Evolutionary conservation across 2,797 vertebrate species (phyloP).

Genomic region (Peromyscus aztecus): DNA sequence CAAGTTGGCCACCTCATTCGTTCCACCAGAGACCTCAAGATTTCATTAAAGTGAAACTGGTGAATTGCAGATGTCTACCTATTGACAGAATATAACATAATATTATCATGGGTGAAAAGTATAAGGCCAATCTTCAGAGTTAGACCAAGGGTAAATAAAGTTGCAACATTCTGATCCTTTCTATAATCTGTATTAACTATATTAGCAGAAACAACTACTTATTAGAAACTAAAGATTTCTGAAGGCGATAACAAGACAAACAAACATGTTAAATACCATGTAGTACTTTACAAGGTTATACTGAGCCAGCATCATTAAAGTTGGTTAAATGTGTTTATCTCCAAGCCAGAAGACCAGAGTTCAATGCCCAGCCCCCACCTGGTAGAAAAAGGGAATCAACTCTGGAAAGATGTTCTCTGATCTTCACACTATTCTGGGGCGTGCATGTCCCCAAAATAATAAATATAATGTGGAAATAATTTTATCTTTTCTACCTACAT

Average conservation of each 20-base stretch:
- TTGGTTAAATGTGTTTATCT: not conserved
- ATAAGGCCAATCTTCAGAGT: not conserved
- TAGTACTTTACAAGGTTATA: not conserved
- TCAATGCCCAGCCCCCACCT: not conserved
- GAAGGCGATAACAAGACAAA: not conserved
- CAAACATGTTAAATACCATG: not conserved
- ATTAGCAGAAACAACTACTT: not conserved
- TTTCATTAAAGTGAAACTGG: constrained; percentile 1
- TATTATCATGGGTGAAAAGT: not conserved
- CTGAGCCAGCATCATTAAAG: not conserved
- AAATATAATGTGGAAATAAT: not conserved
- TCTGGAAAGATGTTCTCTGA: not conserved
- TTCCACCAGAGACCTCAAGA: not conserved
- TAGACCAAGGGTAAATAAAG: constrained; percentile 10
- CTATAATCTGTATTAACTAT: not conserved
- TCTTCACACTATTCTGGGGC: not conserved
- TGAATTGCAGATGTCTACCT: not conserved
- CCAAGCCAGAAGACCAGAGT: not conserved
- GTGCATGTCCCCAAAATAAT: not conserved
- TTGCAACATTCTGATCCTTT: not conserved
- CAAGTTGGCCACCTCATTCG: not conserved
- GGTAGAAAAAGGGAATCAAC: not conserved
- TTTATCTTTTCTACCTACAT: not conserved
- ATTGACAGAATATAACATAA: not conserved
- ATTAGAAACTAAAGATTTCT: not conserved